These are phyloP conservation scores for Rattus norvegicus DNA, from an alignment of 2,113 vertebrate species.

Conservation along the genomic window GRCr8 NC_086020.1:66563501-66564000, in stretches of 20 bases:
- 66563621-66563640: no score
- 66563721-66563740: not conserved
- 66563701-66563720: not conserved
- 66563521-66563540: no score
- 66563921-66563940: not conserved
- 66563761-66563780: not conserved
- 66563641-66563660: no score
- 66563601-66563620: no score
- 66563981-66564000: no score
- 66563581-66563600: no score
- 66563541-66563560: no score
- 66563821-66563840: not conserved
- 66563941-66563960: not conserved
- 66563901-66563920: not conserved
- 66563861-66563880: not conserved
- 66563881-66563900: not conserved
- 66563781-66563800: not conserved
- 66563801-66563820: not conserved
- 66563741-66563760: not conserved
- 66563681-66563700: no score
- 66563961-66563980: no score
- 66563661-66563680: no score
- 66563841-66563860: not conserved
- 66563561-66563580: no score
- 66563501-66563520: no score